phyloP scores from a whole-genome alignment of 2,797 vertebrate species.

The Pseudochaenichthys georgianus region DNA sequence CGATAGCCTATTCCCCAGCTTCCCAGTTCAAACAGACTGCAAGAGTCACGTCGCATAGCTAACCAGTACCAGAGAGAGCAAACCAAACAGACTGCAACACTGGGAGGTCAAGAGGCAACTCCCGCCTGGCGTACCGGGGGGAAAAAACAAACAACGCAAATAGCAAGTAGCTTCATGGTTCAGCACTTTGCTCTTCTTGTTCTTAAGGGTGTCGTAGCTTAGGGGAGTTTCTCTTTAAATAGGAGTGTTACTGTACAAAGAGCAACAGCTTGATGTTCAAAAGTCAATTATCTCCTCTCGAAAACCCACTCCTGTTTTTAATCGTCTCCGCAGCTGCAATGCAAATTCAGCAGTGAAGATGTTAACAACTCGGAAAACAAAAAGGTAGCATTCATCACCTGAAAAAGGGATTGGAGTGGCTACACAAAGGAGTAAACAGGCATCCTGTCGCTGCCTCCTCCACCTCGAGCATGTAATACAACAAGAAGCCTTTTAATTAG shows the following conservation, averaged over 20 bases:
- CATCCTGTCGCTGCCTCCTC: conserved; percentile 43
- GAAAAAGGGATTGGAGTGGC: conserved; percentile 46
- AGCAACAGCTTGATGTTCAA: conserved; percentile 41
- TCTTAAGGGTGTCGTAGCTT: conserved; percentile 39
- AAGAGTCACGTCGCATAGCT: conserved; percentile 27
- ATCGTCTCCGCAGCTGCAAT: conserved; percentile 30
- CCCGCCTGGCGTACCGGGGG: neutral
- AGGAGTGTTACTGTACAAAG: conserved; percentile 23
- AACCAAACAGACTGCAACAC: conserved; percentile 26
- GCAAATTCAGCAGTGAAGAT: conserved; percentile 35
- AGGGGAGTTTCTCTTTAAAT: conserved; percentile 47
- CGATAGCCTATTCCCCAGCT: conserved; percentile 13
- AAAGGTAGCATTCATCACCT: conserved; percentile 20
- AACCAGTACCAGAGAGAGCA: conserved; percentile 11
- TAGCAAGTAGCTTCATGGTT: conserved; percentile 19
- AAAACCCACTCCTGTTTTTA: conserved; percentile 51
- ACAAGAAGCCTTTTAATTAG: conserved; percentile 77
- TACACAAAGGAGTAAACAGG: conserved; percentile 45
- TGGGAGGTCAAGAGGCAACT: conserved; percentile 36
- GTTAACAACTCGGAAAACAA: conserved; percentile 21
- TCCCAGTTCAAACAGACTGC: conserved; percentile 46
- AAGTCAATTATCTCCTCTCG: conserved; percentile 44
- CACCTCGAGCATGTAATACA: conserved; percentile 61
- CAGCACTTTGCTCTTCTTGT: conserved; percentile 27
- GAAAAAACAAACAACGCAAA: neutral